Evolutionary conservation across 2,888 invertebrate species (phyloP).

Genomic region (Platypus cylindrus): DNA sequence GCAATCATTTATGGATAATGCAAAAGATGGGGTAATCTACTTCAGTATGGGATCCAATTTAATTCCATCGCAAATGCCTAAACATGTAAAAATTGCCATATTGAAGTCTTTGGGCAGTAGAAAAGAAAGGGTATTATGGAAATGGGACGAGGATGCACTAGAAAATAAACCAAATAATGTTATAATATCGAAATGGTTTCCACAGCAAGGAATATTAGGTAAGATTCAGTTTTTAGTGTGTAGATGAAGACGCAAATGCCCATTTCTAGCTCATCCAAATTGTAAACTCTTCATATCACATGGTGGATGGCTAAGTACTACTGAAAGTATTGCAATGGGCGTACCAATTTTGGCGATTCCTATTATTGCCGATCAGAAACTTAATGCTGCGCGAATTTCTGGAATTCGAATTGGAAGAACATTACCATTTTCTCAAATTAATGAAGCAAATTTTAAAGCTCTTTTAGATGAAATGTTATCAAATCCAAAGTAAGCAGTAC

Average conservation of each 20-base stretch:
- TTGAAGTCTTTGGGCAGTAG: constrained; percentile 43
- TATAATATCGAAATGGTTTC: constrained; percentile 49
- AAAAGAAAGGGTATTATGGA: constrained; percentile 55
- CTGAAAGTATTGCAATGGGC: constrained; percentile 37
- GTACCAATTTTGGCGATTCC: constrained; percentile 41
- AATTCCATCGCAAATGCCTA: constrained; percentile 39
- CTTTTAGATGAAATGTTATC: constrained; percentile 33
- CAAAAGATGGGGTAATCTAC: constrained; percentile 35
- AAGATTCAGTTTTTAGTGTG: no score
- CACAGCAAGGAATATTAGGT: constrained; percentile 39
- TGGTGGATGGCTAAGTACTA: constrained; percentile 38
- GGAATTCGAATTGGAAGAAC: constrained; percentile 32
- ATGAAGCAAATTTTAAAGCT: constrained; percentile 31
- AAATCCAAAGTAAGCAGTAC: constrained; percentile 24
- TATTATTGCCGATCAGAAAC: constrained; percentile 39
- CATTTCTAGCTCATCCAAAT: constrained; percentile 6
- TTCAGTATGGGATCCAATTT: constrained; percentile 49
- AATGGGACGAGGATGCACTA: constrained; percentile 49
- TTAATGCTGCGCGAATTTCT: constrained; percentile 37
- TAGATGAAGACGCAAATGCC: no score
- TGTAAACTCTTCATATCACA: constrained; percentile 22
- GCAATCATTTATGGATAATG: constrained; percentile 18
- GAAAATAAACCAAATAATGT: constrained; percentile 45
- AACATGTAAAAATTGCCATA: constrained; percentile 39
- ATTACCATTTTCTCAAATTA: constrained; percentile 35